phyloP scores from a whole-genome alignment of 2,888 invertebrate species.

The Mantis religiosa region DNA sequence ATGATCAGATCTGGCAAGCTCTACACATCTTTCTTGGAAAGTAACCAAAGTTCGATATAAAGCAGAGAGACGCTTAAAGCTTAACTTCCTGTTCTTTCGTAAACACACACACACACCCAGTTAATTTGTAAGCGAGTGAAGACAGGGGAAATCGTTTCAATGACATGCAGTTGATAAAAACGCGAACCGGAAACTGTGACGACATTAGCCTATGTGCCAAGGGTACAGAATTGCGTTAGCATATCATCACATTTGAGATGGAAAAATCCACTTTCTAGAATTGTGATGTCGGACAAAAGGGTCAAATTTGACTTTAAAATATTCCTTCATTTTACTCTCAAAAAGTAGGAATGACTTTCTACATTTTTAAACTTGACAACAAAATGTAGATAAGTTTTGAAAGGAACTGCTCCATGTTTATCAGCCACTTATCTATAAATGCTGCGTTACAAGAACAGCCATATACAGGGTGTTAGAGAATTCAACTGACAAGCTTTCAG shows the following conservation, averaged over 20 bases:
- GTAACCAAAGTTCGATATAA: neutral
- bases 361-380: no score
- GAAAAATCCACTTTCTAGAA: neutral
- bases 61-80: neutral
- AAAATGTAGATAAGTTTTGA: no score
- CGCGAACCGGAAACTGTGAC: neutral
- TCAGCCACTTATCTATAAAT: no score
- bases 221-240: neutral
- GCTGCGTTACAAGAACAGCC: no score
- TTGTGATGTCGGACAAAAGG: neutral
- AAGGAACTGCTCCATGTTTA: no score
- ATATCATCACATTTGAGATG: neutral
- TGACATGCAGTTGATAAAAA: neutral
- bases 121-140: neutral
- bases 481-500: no score
- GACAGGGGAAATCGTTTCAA: neutral
- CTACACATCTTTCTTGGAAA: neutral
- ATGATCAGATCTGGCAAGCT: neutral
- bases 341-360: no score
- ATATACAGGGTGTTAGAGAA: no score
- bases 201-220: neutral
- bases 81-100: neutral
- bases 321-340: no score
- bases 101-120: neutral
- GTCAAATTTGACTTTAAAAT: no score